Base-by-base conservation (phyloP, 2,797 vertebrate species). In the Toxotes lorentzi region DNA sequence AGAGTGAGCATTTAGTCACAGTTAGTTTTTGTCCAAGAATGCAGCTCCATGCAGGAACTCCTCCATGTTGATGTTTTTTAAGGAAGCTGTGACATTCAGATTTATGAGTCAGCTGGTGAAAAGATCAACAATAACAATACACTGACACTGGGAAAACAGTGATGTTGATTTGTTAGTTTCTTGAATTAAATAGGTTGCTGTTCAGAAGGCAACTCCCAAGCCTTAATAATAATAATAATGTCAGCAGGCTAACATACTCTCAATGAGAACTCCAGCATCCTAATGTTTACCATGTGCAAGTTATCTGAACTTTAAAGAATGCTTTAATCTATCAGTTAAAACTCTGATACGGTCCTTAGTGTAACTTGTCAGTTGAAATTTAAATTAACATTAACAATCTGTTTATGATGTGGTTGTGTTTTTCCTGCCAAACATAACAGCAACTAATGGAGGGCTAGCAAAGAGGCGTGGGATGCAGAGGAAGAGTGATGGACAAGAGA, bases 391-490 rank as follows among this genome's bases (percentile, higher is more conserved):
- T 77, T 34, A 60, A 61, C 43, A 2, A 62, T 71, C 56, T 21
- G 17, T 48, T 72, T 58, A 11, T 21, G 61, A 45, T 30, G 32
- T 30, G 8, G 48, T 32, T 67, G 6, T 48, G 21, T 54, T 64
- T 61, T 81, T 35, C 47, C 45, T 34, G 53, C 10, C 27, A 69
- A 66, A 76, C 54, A 75, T 47, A 27, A 73, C 34, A 54, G 62
- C 45, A 60, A 14, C 32, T 74, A 72, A 73, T 51, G 47, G 43
- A 75, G 41, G 53, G 58, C 62, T 81, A 51, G 66, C 35, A 64
- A 7, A 62, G 73, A 79, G 34, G 53, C 70, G 78, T 60, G 47
- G 45, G 76, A 63, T 71, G 71, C 38, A 78, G 54, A 81, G 58
- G 24, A 45, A 70, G 58, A 78, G 41, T 54, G 81, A 83, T 24